Evolutionary conservation across 92 coral and sea anemone species (phyloP).

Genomic region (Porites evermanni): DNA sequence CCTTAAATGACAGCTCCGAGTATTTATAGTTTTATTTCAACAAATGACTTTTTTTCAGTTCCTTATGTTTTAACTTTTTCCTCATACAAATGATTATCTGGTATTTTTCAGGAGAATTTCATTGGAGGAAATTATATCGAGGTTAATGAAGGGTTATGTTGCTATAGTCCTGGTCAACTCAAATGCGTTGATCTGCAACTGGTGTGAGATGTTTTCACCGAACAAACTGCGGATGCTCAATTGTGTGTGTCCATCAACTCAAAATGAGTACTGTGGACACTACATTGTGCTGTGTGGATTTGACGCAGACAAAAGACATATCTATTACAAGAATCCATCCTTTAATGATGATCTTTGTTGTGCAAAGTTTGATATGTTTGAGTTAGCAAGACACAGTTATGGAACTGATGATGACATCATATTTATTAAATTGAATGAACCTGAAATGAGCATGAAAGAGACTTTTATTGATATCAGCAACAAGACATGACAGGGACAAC

Average conservation of each 20-base stretch:
- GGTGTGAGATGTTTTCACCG: constrained; percentile 68
- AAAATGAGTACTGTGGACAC: constrained; percentile 85
- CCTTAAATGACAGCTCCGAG: too few relatives aligned
- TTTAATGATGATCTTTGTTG: constrained; percentile 77
- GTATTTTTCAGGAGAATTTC: constrained; percentile 72
- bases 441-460: constrained; percentile 29
- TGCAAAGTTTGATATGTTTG: constrained; percentile 79
- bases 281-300: constrained; percentile 92
- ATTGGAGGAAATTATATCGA: constrained; percentile 79
- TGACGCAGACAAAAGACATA: constrained; percentile 69
- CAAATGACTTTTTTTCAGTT: too few relatives aligned
- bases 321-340: constrained; percentile 95
- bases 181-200: constrained; percentile 73
- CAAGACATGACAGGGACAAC: background rate
- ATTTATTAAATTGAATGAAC: constrained; percentile 67
- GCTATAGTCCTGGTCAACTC: constrained; percentile 88
- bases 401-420: constrained; percentile 98
- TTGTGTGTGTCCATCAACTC: constrained; percentile 50
- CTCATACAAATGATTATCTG: background rate
- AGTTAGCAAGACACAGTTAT: constrained; percentile 89
- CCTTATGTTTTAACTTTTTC: too few relatives aligned
- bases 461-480: background rate
- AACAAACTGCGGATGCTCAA: constrained; percentile 51
- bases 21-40: too few relatives aligned
- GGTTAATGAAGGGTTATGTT: constrained; percentile 73